Conservation (phyloP, 1,140 invertebrate species). For the Polypedilum pembai region DNA sequence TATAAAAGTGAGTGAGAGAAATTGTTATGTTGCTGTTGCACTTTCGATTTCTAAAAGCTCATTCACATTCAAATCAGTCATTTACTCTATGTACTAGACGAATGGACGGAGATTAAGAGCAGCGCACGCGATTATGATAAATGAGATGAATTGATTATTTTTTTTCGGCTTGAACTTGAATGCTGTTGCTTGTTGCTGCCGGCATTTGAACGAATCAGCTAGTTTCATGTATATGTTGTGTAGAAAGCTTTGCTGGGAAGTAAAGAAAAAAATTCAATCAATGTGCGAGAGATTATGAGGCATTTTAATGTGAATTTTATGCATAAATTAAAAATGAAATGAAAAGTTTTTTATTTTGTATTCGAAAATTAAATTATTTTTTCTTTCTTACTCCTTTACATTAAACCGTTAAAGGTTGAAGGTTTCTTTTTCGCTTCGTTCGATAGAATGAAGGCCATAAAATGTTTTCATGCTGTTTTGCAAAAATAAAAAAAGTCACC, state of each 20-base stretch:
- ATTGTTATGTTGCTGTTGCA: constrained; percentile 11
- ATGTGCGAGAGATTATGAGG: neutral
- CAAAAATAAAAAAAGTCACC: neutral
- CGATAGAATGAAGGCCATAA: neutral
- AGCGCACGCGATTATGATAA: constrained; percentile 10
- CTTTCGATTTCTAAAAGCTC: constrained; percentile 5
- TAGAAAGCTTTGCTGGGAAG: too few species aligned
- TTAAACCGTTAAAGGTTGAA: too few species aligned
- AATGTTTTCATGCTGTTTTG: neutral
- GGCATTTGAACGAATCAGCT: constrained; percentile 8
- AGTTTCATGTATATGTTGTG: neutral
- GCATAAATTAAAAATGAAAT: constrained; percentile 8
- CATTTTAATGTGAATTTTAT: constrained; percentile 19
- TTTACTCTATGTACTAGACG: neutral
- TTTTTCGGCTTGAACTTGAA: neutral
- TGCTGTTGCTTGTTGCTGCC: neutral
- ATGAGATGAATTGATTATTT: constrained; percentile 14
- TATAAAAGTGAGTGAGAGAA: neutral
- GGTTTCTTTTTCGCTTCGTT: too few species aligned
- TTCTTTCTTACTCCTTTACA: too few species aligned
- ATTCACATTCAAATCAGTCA: neutral
- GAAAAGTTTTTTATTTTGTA: neutral
- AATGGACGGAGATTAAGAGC: neutral
- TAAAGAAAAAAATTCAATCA: neutral
- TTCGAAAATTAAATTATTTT: too few species aligned